These are phyloP conservation scores for Aporophyla nigra DNA, from an alignment of 2,888 invertebrate genomes.

Conservation along the genomic window DNA sequence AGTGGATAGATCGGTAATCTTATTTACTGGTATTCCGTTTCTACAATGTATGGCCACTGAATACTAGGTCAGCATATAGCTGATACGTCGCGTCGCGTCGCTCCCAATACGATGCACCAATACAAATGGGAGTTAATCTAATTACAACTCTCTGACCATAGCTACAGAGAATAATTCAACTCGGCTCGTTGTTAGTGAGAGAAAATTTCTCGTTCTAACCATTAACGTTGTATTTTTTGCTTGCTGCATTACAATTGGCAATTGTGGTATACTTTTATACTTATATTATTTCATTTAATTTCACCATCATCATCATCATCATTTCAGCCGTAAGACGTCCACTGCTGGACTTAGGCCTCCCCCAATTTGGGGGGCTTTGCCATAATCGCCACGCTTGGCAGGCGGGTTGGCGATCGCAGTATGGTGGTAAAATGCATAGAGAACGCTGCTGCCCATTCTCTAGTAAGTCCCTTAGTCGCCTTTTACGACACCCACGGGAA, in stretches of 20 bases:
- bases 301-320: too few relatives aligned
- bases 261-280: neutral
- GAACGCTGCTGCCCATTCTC: too few relatives aligned
- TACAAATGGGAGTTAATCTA: conserved; percentile 16
- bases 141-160: conserved; percentile 17
- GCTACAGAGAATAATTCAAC: neutral
- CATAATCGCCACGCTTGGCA: too few relatives aligned
- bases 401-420: too few relatives aligned
- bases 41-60: conserved; percentile 19
- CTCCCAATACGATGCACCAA: conserved; percentile 17
- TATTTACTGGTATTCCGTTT: neutral
- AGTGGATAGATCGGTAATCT: neutral
- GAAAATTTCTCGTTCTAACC: conserved; percentile 14
- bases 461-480: too few relatives aligned
- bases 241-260: neutral
- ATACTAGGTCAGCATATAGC: conserved; percentile 7
- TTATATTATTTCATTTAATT: too few relatives aligned
- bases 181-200: neutral
- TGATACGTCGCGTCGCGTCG: neutral
- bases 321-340: too few relatives aligned
- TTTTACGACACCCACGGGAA: too few relatives aligned
- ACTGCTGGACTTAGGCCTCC: too few relatives aligned
- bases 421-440: too few relatives aligned
- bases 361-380: too few relatives aligned
- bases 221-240: neutral